Conservation (phyloP, 2,113 vertebrate species). For the Ivindomyrus marchei region DNA sequence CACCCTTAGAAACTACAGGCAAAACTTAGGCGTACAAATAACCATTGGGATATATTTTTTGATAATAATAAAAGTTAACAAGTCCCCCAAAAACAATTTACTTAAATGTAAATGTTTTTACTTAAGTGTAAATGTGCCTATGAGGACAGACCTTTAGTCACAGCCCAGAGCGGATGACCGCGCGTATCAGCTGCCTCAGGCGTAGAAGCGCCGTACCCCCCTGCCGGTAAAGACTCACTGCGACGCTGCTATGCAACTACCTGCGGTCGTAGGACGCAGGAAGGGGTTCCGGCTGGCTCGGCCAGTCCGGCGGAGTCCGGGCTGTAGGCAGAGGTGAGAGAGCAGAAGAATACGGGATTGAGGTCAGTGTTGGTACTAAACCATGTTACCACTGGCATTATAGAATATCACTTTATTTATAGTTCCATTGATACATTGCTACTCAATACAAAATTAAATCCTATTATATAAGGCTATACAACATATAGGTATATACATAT, state of each 20-base stretch:
- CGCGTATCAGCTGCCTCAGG: neutral
- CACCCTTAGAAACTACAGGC: neutral
- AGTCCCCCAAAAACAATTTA: neutral
- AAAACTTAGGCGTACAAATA: neutral
- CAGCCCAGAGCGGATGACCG: neutral
- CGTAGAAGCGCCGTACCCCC: neutral
- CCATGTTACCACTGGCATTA: neutral
- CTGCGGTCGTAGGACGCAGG: neutral
- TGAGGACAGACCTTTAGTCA: neutral
- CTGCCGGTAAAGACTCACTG: neutral
- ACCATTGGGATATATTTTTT: neutral
- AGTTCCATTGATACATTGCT: neutral
- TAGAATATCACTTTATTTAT: neutral
- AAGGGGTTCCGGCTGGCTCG: neutral
- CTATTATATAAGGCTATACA: neutral
- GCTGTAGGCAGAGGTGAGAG: neutral
- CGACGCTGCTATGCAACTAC: neutral
- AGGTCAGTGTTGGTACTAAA: neutral
- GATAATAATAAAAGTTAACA: neutral
- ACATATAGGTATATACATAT: neutral
- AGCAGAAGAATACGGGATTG: neutral
- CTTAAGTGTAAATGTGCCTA: neutral
- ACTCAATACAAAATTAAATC: neutral
- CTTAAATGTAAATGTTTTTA: neutral
- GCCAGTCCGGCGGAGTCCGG: neutral